Conservation (phyloP, 2,888 invertebrate species). For the Nomada ferruginata region DNA sequence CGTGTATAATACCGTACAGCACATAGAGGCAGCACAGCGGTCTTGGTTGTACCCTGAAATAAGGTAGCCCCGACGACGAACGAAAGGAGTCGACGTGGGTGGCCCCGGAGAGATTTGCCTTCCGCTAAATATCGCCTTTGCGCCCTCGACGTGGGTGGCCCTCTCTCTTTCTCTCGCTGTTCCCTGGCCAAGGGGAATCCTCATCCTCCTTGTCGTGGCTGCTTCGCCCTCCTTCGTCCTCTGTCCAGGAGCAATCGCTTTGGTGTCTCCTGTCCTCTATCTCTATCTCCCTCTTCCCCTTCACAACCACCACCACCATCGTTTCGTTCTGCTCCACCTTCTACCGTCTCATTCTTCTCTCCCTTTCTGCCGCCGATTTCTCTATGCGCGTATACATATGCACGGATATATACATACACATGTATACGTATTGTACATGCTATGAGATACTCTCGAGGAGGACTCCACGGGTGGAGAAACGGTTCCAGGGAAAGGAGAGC, state of each 20-base stretch:
- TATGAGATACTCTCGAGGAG: not conserved
- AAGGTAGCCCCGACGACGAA: conserved; percentile 78
- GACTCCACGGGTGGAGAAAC: not conserved
- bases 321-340: conserved; percentile 42
- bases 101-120: conserved; percentile 83
- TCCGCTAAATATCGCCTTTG: conserved; percentile 84
- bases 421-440: not conserved
- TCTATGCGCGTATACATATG: conserved; percentile 32
- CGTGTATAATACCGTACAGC: conserved; percentile 21
- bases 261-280: conserved; percentile 66
- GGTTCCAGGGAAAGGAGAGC: conserved; percentile 14
- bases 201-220: conserved; percentile 61
- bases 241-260: conserved; percentile 56
- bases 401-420: not conserved
- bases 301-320: conserved; percentile 35
- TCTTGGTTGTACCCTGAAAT: conserved; percentile 74
- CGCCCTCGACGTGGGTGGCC: conserved; percentile 83
- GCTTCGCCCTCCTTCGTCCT: conserved; percentile 48
- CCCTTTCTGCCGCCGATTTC: conserved; percentile 18
- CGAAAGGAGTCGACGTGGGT: conserved; percentile 80
- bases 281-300: conserved; percentile 55
- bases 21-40: conserved; percentile 45
- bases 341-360: conserved; percentile 28
- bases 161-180: conserved; percentile 30
- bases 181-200: conserved; percentile 63